A percentile compares a stretch with the other conserved stretches of the same genome.
Evolutionary conservation across 1,140 invertebrate species (phyloP).

Genomic region (Drosophila bocki): DNA sequence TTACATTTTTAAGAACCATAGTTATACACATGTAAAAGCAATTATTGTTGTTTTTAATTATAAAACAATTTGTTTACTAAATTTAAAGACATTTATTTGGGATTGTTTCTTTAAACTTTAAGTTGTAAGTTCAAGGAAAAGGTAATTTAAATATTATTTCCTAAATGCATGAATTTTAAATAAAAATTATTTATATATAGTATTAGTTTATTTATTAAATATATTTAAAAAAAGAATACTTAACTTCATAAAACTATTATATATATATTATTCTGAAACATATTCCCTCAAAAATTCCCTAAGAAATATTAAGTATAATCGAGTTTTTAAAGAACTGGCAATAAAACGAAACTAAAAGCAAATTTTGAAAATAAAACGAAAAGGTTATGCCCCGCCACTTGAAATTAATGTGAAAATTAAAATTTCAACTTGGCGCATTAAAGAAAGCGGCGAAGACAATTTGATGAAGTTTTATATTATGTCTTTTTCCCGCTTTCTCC

Average conservation of each 20-base stretch:
- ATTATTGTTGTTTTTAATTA: neutral
- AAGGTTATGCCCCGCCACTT: constrained; percentile 35
- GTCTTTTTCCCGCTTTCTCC: constrained; percentile 12
- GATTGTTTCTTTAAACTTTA: too few relatives aligned
- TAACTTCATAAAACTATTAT: neutral
- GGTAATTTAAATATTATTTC: neutral
- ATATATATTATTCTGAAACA: neutral
- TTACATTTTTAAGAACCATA: neutral
- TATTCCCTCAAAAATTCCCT: neutral
- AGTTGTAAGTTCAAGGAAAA: neutral
- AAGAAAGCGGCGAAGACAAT: constrained; percentile 30
- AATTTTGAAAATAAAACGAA: constrained; percentile 26
- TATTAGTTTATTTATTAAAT: too few relatives aligned
- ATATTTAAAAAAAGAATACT: too few relatives aligned
- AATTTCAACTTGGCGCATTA: constrained; percentile 59
- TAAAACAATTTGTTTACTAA: neutral
- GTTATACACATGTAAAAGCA: neutral
- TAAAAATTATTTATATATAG: too few relatives aligned
- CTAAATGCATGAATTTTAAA: too few relatives aligned
- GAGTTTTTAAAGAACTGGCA: constrained; percentile 2
- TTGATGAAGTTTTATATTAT: constrained; percentile 49
- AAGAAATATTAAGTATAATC: neutral
- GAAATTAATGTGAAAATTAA: constrained; percentile 50
- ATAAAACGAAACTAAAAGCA: constrained; percentile 12
- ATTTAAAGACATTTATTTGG: neutral